phyloP scores from a whole-genome alignment of 2,888 invertebrate species.

The Chymomyza fuscimana region DNA sequence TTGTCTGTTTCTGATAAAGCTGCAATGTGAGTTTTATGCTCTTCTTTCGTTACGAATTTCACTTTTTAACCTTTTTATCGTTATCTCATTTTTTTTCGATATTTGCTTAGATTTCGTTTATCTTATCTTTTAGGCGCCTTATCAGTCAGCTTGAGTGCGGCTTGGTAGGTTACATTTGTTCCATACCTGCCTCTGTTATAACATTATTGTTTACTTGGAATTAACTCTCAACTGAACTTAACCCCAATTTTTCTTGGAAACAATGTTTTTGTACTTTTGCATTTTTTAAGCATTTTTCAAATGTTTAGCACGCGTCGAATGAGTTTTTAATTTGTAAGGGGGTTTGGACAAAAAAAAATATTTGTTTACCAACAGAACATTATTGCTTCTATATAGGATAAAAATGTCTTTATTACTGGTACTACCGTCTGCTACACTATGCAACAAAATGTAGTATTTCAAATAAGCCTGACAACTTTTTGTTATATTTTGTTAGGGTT shows the following conservation, averaged over 20 bases:
- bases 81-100: not conserved
- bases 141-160: constrained; percentile 34
- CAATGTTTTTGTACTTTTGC: constrained; percentile 10
- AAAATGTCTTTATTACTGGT: no score
- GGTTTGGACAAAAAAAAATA: not conserved
- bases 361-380: not conserved
- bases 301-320: constrained; percentile 65
- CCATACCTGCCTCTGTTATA: not conserved
- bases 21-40: not conserved
- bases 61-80: not conserved
- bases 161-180: not conserved
- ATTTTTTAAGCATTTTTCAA: constrained; percentile 39
- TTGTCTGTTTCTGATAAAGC: not conserved
- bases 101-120: constrained; percentile 26
- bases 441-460: no score
- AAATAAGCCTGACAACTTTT: no score
- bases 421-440: no score
- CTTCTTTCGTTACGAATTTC: not conserved
- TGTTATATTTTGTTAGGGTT: no score
- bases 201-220: not conserved
- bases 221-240: constrained; percentile 53
- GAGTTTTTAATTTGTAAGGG: not conserved
- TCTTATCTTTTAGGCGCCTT: constrained; percentile 49
- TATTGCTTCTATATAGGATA: no score
- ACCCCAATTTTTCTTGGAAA: constrained; percentile 62